Base-by-base conservation (phyloP, 2,113 vertebrate species). In the Charadrius vociferus region DNA sequence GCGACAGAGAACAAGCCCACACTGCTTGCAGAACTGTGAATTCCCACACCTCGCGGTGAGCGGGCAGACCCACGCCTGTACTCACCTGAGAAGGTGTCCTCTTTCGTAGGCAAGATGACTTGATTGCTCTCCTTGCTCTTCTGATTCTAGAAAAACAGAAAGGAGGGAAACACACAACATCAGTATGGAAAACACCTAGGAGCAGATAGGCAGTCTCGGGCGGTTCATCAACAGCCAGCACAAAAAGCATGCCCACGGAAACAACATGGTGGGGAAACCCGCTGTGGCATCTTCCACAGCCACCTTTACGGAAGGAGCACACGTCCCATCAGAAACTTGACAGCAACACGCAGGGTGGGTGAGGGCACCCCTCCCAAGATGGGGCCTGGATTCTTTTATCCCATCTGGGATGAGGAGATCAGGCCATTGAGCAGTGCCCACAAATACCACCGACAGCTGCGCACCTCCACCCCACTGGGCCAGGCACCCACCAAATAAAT, bases 121-220 rank as follows among this genome's bases (percentile, higher is more conserved):
- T 99, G 99, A 84, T 98, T 99, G 88, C 98, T 98, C 52, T 99
- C 99, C 97, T 99, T 98, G 97, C 96, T 98, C 98, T 99, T 99
- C 93, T 98, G 99, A 93, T 98, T 98, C 99, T 99, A 97, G 70
- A 95, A 85, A 86, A 80, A 89, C 58, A 79, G 74, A 79, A 86
- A 97, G 29, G 9, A 36, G n/a, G 1, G 6, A 70, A 85, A 88
- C 3, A 1, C 37, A 19, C 2, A 7, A 8, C 32, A 83, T 87
- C 14, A 96, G 96, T 58, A 32, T 41, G 6, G 39, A 93, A 63
- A 88, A 89, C 12, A 30, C 90, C 77, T 50, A 72, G 84, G 79
- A 84, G 84, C 59, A 52, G 41, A 68, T 6, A 21, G 29, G 77
- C 23, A 82, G 82, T 81, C 73, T 88, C 4, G 32, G 68, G 90